Conservation (phyloP, 1,140 invertebrate species). For the Drosophila mauritiana region DNA sequence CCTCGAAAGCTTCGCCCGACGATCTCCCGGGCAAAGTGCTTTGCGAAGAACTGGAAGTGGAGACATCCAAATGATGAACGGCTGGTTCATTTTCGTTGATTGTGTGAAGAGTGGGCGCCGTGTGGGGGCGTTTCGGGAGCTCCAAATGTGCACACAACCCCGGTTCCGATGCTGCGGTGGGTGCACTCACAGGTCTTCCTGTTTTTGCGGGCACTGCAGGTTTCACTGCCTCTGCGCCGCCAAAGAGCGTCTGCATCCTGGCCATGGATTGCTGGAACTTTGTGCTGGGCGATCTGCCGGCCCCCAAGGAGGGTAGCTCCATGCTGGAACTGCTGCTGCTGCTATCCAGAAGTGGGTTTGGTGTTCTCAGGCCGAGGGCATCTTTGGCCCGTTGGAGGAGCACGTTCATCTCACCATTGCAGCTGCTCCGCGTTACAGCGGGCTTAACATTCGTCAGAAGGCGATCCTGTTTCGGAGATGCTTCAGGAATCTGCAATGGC, state of each 20-base stretch:
- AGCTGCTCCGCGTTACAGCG: slow-evolving; percentile 11
- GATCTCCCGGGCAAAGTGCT: slow-evolving; percentile 9
- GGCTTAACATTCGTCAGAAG: slow-evolving; percentile 2
- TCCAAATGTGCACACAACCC: background rate
- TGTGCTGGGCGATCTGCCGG: background rate
- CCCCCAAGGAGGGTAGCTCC: background rate
- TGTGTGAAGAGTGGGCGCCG: slow-evolving; percentile 37
- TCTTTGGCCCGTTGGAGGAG: slow-evolving; percentile 22
- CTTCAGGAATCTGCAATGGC: slow-evolving; percentile 8
- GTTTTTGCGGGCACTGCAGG: background rate
- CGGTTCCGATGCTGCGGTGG: slow-evolving; percentile 15
- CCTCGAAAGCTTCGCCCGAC: slow-evolving; percentile 1
- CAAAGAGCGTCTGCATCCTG: slow-evolving; percentile 72
- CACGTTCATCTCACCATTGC: slow-evolving; percentile 21
- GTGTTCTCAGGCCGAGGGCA: slow-evolving; percentile 1
- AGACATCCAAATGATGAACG: background rate
- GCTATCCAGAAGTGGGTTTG: slow-evolving; percentile 14
- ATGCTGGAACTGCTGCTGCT: slow-evolving; percentile 14
- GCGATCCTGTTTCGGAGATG: slow-evolving; percentile 3
- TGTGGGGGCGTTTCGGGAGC: slow-evolving; percentile 38
- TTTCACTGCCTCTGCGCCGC: slow-evolving; percentile 4
- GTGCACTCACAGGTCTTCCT: slow-evolving; percentile 53
- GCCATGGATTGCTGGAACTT: slow-evolving; percentile 60
- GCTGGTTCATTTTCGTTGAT: slow-evolving; percentile 3
- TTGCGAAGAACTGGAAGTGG: background rate